Base-by-base conservation (phyloP, 2,888 invertebrate genomes). In the Lepas anatifera region DNA sequence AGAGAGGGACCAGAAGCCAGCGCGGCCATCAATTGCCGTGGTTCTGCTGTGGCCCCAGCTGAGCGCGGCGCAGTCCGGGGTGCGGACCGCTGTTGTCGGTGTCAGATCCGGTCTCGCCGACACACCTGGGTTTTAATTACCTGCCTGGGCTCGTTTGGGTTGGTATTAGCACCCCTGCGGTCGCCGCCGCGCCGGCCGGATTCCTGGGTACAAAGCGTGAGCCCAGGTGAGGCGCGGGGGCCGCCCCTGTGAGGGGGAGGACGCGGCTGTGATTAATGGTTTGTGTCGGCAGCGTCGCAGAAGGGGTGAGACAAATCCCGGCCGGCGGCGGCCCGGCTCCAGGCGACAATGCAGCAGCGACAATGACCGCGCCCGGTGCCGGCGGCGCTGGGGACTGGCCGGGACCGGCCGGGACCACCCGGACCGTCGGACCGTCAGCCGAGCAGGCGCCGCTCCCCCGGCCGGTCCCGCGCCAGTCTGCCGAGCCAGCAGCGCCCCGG, bases 141-240 rank as follows among this genome's bases (percentile, higher is more conserved):
- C 16, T 41, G 41, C 11, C 41, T 16, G 41, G 13, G 52, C 52
- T 52, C 52, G 52, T 52, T 52, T 52, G 29, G 52, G 29, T 16
- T 29, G 52, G 52, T 29, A 52, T 52, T 52, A 52, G 52, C 52
- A 52, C 52, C 52, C 52, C 52, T 52, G 52, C 29, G 52, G 52
- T 52, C 41, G 29, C 27, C 29, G 29, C 48, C 27, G 29, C 22
- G 13, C 29, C 11, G 13, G 29, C 52, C 52, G 52, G 52, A 52
- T 52, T 52, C 52, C 52, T 52, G 52, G 52, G 52, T 29, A 52
- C 52, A 52, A 52, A 52, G 52, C 52, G 52, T 16, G 29, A 27
- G 29, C 16, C 52, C 52, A 52, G 52, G 52, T 52, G 52, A 52
- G 52, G 48, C 41, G 4, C 11, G 41, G 41, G 41, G 41, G 11